These are phyloP conservation scores for Drosophila buzzatii DNA, from an alignment of 2,888 invertebrate species.

Conservation along the genomic window DNA sequence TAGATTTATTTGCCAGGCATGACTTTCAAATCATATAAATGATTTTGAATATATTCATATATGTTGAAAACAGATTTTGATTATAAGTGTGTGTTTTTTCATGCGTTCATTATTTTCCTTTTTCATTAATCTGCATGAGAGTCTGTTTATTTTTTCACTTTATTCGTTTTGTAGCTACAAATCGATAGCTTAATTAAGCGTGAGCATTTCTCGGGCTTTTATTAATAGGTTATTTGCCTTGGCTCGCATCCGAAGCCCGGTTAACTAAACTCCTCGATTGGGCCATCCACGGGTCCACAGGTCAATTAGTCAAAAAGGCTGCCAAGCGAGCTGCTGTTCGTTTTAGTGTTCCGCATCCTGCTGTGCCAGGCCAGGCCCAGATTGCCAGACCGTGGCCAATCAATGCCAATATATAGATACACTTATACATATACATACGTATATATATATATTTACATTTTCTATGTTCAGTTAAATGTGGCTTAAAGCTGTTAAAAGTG, in stretches of 20 bases:
- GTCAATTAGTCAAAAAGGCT: conserved; percentile 78
- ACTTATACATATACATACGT: neutral
- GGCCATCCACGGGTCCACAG: conserved; percentile 51
- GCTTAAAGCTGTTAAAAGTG: conserved; percentile 65
- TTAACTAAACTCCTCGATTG: conserved; percentile 26
- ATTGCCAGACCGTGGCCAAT: conserved; percentile 44
- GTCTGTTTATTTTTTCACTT: neutral
- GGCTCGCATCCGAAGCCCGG: conserved; percentile 42
- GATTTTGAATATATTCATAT: neutral
- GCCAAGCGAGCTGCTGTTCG: conserved; percentile 36
- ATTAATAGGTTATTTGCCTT: conserved; percentile 75
- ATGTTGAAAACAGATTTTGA: neutral
- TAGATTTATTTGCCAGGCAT: no score
- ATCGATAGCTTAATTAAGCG: conserved; percentile 81
- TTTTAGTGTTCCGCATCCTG: conserved; percentile 42
- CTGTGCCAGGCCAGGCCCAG: conserved; percentile 13
- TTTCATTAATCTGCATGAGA: conserved; percentile 24
- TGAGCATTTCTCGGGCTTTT: conserved; percentile 63
- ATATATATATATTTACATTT: neutral
- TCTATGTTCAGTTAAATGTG: conserved; percentile 52
- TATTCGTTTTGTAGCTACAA: conserved; percentile 48
- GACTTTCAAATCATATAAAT: no score
- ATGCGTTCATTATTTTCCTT: conserved; percentile 6
- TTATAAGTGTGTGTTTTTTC: neutral
- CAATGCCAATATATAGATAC: conserved; percentile 50